phyloP scores from a whole-genome alignment of 2,888 invertebrate species.

The Ashinkailepas kermadecensis region DNA sequence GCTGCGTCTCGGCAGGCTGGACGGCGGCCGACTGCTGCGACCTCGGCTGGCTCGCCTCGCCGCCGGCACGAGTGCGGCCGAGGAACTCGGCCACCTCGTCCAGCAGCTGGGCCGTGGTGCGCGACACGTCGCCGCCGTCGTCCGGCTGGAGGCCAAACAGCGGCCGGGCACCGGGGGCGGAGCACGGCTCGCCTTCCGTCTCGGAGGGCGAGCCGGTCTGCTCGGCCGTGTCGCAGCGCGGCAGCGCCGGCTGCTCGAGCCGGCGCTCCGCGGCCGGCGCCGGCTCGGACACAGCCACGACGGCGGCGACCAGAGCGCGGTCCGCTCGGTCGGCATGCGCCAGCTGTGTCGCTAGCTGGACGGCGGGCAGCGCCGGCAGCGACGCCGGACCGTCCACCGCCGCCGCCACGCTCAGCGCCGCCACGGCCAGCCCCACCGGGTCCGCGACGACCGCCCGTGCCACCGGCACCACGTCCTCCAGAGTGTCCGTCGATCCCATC shows the following conservation, averaged over 20 bases:
- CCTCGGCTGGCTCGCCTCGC: too few relatives aligned
- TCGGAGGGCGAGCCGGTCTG: background rate
- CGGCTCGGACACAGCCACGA: conserved; percentile 7
- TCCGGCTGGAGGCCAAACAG: background rate
- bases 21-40: background rate
- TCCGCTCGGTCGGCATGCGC: conserved; percentile 31
- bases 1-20: conserved; percentile 12
- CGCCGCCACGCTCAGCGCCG: conserved; percentile 25
- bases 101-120: background rate
- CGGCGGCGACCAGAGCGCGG: conserved; percentile 30
- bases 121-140: background rate
- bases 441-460: background rate
- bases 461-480: background rate
- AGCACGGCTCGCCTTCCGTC: background rate
- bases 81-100: background rate
- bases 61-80: background rate
- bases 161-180: background rate
- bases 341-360: conserved; percentile 29
- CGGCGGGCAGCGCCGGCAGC: conserved; percentile 26
- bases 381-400: conserved; percentile 20
- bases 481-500: background rate
- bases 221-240: conserved; percentile 14
- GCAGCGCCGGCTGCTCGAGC: background rate
- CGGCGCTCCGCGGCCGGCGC: background rate
- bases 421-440: conserved; percentile 20